Base-by-base conservation (phyloP, 2,113 vertebrate genomes). In the Epinephelus fuscoguttatus region DNA sequence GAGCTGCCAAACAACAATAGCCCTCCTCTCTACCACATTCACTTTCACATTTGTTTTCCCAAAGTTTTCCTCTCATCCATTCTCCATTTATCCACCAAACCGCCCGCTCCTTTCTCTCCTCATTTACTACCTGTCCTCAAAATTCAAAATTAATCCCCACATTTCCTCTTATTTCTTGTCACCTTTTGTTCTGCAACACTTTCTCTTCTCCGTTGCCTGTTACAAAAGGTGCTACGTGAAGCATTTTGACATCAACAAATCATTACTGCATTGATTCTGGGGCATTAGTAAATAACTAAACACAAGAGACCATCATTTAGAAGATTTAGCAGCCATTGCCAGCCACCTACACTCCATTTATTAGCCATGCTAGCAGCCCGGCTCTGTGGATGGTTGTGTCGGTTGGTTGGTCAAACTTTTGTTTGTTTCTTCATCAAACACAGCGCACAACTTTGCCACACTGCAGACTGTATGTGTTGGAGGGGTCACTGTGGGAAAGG, bases 21-120 rank as follows among this genome's bases (percentile, higher is more conserved):
- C 15, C 14, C 56, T 74, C 27, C n/a, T 79, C 59, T 82, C 57
- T 60, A 12, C 75, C 61, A 33, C n/a, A 71, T 37, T 64, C 50
- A 27, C 72, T 84, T 55, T 47, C 64, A 76, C 72, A 81, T 69
- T 74, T 82, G 67, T 87, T 81, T 76, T 42, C 56, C n/a, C 13
- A 27, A 4, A 72, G 55, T 70, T 53, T 64, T 42, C 21, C n/a
- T 25, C 52, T 66, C 23, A 21, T 70, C 57, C 52, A 15, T 25
- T 70, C 45, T 59, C 27, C 25, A 75, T 85, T 55, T 49, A 67
- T 76, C 66, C 70, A 30, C 30, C 6, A 1, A n/a, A 56, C 27
- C 23, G 19, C 53, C 13, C 2, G 6, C 55, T 75, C 27, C 45
- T 57, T 63, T 45, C 72, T 42, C 7, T 13, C 8, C 33, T 72